Conservation (phyloP, 2,797 vertebrate species). For the Psittacula derbiana region DNA sequence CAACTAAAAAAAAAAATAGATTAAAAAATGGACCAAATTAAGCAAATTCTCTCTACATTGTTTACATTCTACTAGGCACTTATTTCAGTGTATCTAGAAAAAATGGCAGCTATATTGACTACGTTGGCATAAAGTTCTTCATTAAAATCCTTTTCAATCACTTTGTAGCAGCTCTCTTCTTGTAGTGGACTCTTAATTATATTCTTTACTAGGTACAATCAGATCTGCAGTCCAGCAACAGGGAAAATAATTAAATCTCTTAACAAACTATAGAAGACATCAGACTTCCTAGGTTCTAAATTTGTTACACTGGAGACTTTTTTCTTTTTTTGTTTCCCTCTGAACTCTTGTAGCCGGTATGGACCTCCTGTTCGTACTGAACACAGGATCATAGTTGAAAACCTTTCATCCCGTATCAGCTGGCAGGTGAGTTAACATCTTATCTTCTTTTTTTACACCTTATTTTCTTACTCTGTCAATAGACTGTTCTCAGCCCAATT, state of each 20-base stretch:
- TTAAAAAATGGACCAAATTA: not conserved
- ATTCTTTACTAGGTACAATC: not conserved
- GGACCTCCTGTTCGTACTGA: conserved; percentile 91
- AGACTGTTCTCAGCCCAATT: not conserved
- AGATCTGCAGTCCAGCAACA: not conserved
- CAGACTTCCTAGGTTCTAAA: not conserved
- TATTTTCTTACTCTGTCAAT: not conserved
- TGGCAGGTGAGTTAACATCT: conserved; percentile 87
- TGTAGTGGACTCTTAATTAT: not conserved
- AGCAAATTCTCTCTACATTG: not conserved
- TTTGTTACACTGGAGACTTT: not conserved
- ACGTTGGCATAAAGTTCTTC: not conserved
- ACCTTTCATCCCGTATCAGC: conserved; percentile 91
- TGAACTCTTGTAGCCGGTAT: conserved; percentile 76
- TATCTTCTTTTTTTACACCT: not conserved
- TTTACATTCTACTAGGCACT: not conserved
- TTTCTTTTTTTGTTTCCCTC: not conserved
- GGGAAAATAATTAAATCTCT: not conserved
- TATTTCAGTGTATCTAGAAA: not conserved
- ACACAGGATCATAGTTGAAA: conserved; percentile 91
- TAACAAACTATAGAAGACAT: not conserved
- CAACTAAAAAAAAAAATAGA: not conserved
- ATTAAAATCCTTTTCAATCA: not conserved
- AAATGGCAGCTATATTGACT: not conserved
- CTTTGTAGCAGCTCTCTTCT: not conserved